Evolutionary conservation across 2,113 vertebrate genomes (phyloP).

Genomic region (Lophius piscatorius): DNA sequence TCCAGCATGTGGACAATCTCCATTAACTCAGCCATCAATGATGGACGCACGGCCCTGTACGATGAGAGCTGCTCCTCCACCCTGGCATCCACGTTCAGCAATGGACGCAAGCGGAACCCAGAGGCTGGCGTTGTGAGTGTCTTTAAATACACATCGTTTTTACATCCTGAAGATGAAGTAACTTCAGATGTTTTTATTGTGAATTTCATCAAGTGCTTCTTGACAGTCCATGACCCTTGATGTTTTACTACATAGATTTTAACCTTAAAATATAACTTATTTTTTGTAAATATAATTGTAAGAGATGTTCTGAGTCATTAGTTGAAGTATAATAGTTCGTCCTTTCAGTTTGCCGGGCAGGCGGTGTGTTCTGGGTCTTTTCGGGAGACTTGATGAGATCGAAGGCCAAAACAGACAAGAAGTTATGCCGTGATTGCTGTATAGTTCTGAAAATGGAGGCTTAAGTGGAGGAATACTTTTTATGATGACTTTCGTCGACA

Average conservation of each 20-base stretch:
- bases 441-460: slow-evolving; percentile 17
- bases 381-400: slow-evolving; percentile 32
- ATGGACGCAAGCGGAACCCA: slow-evolving; percentile 95
- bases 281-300: slow-evolving; percentile 1
- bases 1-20: slow-evolving; percentile 99
- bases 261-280: slow-evolving; percentile 1
- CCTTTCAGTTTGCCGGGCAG: slow-evolving; percentile 17
- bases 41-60: slow-evolving; percentile 94
- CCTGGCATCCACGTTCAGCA: slow-evolving; percentile 97
- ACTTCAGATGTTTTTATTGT: neutral
- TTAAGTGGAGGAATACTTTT: slow-evolving; percentile 18
- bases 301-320: slow-evolving; percentile 12
- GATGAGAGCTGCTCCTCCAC: slow-evolving; percentile 99
- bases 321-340: slow-evolving; percentile 16
- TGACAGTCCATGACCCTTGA: neutral
- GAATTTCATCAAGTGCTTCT: neutral
- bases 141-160: too few relatives aligned
- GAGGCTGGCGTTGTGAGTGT: slow-evolving; percentile 95
- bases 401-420: slow-evolving; percentile 22
- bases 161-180: neutral
- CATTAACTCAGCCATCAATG: slow-evolving; percentile 98
- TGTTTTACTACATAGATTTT: neutral
- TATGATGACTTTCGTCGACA: too few relatives aligned
- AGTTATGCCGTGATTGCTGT: slow-evolving; percentile 31
- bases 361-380: neutral